These are phyloP conservation scores for Scrobipalpa atriplicella DNA, from an alignment of 2,888 invertebrate genomes.

Conservation along the genomic window DNA sequence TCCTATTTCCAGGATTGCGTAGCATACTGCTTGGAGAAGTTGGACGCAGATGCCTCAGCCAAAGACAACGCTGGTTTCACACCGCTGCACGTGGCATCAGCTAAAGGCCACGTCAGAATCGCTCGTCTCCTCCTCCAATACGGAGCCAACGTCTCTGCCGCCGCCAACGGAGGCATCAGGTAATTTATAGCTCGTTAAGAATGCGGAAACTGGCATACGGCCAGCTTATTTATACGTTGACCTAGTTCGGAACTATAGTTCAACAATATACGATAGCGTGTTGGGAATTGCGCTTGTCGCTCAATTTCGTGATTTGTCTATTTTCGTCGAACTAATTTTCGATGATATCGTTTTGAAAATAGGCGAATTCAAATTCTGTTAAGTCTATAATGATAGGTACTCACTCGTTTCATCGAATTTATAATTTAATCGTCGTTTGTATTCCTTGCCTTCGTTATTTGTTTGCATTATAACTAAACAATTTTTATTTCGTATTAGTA, in stretches of 20 bases:
- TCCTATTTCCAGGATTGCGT: constrained; percentile 88
- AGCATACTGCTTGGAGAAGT: constrained; percentile 93
- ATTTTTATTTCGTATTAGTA: no score
- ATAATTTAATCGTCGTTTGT: no score
- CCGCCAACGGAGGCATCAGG: constrained; percentile 95
- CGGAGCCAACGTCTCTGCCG: constrained; percentile 95
- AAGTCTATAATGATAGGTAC: no score
- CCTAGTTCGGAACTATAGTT: constrained; percentile 25
- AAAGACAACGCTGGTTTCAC: constrained; percentile 97
- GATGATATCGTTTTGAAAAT: not conserved
- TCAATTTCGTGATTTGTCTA: constrained; percentile 8
- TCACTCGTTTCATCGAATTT: no score
- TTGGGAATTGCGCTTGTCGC: constrained; percentile 1
- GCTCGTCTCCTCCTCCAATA: constrained; percentile 92
- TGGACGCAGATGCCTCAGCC: constrained; percentile 91
- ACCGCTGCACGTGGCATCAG: constrained; percentile 95
- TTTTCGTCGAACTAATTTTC: not conserved
- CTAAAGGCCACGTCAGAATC: constrained; percentile 93
- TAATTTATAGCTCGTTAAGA: constrained; percentile 47
- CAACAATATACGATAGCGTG: constrained; percentile 4
- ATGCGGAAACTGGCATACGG: constrained; percentile 30
- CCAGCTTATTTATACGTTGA: constrained; percentile 30
- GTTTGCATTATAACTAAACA: no score
- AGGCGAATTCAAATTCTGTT: no score
- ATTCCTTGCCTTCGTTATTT: no score